Evolutionary conservation across 2,797 vertebrate species (phyloP).

Genomic region (Diceros bicornis): DNA sequence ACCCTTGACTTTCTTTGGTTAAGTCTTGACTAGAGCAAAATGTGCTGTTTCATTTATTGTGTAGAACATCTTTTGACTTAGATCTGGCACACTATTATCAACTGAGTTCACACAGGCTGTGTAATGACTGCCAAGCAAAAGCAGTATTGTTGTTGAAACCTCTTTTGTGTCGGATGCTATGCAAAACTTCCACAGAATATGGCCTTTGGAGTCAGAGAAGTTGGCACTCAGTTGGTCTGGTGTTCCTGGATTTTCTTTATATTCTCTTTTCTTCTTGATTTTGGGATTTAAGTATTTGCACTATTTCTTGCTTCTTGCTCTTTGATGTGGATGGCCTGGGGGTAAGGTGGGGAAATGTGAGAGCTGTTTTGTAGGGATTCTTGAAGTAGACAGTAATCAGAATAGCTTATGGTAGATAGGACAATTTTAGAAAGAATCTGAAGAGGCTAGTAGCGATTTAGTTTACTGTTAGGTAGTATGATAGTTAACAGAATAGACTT

Average conservation of each 20-base stretch:
- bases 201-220: constrained; percentile 6
- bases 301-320: not conserved
- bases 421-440: not conserved
- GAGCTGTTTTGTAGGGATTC: not conserved
- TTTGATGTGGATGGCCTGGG: not conserved
- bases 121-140: not conserved
- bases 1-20: not conserved
- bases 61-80: constrained; percentile 53
- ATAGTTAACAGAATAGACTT: constrained; percentile 26
- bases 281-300: constrained; percentile 24
- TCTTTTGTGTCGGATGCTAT: not conserved
- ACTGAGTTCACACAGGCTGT: not conserved
- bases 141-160: not conserved
- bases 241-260: constrained; percentile 38
- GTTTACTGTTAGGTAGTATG: not conserved
- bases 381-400: not conserved
- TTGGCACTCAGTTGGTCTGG: not conserved
- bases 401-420: not conserved
- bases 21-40: constrained; percentile 27
- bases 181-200: not conserved
- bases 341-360: not conserved
- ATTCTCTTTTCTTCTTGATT: constrained; percentile 56
- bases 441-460: not conserved
- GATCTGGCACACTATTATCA: not conserved
- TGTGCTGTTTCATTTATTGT: constrained; percentile 45